phyloP scores from a whole-genome alignment of 2,888 invertebrate species.

The Pseudococcus longispinus region DNA sequence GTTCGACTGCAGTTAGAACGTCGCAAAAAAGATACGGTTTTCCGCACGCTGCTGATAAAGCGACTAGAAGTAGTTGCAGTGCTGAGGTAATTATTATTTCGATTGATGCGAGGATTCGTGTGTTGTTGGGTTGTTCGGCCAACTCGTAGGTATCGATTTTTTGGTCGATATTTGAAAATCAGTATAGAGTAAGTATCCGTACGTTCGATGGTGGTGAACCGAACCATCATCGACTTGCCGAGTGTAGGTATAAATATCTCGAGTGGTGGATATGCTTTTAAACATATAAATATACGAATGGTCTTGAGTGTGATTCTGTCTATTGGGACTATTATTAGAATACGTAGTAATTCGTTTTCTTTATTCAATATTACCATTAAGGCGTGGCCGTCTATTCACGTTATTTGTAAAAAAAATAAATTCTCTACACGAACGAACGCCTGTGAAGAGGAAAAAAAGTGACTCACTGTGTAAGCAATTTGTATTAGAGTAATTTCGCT shows the following conservation, averaged over 20 bases:
- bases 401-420: conserved; percentile 36
- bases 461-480: conserved; percentile 22
- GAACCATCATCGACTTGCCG: not conserved
- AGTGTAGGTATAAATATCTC: not conserved
- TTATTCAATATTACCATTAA: conserved; percentile 45
- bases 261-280: not conserved
- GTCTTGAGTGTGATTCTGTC: conserved; percentile 16
- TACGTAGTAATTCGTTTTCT: conserved; percentile 42
- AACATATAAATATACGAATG: conserved; percentile 16
- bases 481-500: not conserved
- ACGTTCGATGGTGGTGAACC: not conserved
- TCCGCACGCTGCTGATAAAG: conserved; percentile 56
- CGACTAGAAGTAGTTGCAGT: conserved; percentile 55
- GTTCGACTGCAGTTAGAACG: conserved; percentile 56
- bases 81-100: conserved; percentile 56
- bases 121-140: not conserved
- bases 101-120: not conserved
- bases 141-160: not conserved
- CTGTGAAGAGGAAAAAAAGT: not conserved
- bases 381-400: conserved; percentile 40
- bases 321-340: conserved; percentile 44
- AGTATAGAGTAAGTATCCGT: not conserved
- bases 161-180: not conserved
- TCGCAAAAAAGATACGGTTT: conserved; percentile 57
- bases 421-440: conserved; percentile 1